A percentile compares a stretch with the other conserved stretches of the same genome.
Conservation (phyloP, 2,113 vertebrate genomes). For the Oplegnathus fasciatus region DNA sequence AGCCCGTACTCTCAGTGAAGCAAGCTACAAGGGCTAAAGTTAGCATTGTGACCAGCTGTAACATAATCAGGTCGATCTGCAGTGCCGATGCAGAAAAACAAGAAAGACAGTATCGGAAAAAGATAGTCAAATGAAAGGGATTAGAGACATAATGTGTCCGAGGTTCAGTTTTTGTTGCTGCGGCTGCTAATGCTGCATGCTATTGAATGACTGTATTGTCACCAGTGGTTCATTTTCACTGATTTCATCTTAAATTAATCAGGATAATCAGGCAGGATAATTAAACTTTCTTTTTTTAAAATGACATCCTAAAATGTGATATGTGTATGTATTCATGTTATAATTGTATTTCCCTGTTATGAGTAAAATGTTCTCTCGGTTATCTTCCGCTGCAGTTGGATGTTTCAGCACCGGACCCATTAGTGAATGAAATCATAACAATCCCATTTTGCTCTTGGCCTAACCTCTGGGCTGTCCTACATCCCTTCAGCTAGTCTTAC, state of each 20-base stretch:
- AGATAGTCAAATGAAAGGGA: slow-evolving; percentile 8
- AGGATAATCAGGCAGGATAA: background rate
- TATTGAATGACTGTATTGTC: background rate
- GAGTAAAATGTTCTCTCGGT: background rate
- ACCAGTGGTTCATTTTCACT: background rate
- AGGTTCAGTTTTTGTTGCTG: background rate
- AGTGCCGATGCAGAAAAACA: slow-evolving; percentile 53
- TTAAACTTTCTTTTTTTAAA: background rate
- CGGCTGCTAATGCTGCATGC: background rate
- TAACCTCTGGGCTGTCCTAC: slow-evolving; percentile 51
- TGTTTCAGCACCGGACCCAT: slow-evolving; percentile 10
- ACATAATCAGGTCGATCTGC: slow-evolving; percentile 51
- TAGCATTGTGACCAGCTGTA: slow-evolving; percentile 41
- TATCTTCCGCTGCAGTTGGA: slow-evolving; percentile 39
- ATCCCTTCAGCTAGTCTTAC: slow-evolving; percentile 10
- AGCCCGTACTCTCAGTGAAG: slow-evolving; percentile 14
- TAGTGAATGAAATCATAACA: slow-evolving; percentile 51
- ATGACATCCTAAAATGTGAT: background rate
- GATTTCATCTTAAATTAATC: background rate
- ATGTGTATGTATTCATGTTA: background rate
- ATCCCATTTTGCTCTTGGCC: slow-evolving; percentile 56
- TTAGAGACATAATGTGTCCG: background rate
- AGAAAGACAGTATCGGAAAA: background rate
- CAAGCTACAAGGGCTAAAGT: slow-evolving; percentile 14
- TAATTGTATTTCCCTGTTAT: slow-evolving; percentile 62